Evolutionary conservation across 2,797 vertebrate species (phyloP), one percentile per base, ranked within the genome.

Genomic region (Prionace glauca): DNA sequence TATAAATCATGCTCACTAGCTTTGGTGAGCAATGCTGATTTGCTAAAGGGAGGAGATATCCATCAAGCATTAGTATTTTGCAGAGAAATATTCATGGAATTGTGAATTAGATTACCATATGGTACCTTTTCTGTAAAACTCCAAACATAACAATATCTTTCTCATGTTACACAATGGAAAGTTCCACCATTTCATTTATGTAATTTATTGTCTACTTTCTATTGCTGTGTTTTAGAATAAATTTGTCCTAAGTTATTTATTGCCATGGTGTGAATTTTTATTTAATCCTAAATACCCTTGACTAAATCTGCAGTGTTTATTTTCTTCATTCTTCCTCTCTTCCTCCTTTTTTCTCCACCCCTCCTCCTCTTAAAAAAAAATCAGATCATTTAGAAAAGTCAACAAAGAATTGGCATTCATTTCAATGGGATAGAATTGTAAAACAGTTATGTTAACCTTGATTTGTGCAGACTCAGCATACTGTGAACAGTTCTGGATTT

Each of bases 11-110:
- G 90, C 41, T 36, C 9, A 0, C n/a, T 69, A 9, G 62, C 2
- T 20, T n/a, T 32, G 11, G 92, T 3, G 69, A 29, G 4, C 41
- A 18, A 22, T 32, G 92, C 16, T 26, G 69, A 72, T 72, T 50
- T 45, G 41, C 69, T 72, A 32, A 50, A 56, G 26, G 41, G 22
- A 74, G 41, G 92, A 50, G 62, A 92, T 74, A 41, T 50, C 92
- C 69, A 32, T 45, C 69, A 41, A 92, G 18, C 24, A 67, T 69
- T 94, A 94, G 36, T 41, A 94, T 94, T 72, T 94, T 22, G 22
- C 92, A 72, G 92, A 62, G 50, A 94, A 74, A 72, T 74, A 94
- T 94, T 94, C 69, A 72, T 74, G 36, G 62, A 41, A 67, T 32
- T 67, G n/a, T 24, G n/a, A 92, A 74, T 94, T 3, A 94, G 16